phyloP scores from a whole-genome alignment of 2,113 vertebrate species.

The Polypterus bichir region DNA sequence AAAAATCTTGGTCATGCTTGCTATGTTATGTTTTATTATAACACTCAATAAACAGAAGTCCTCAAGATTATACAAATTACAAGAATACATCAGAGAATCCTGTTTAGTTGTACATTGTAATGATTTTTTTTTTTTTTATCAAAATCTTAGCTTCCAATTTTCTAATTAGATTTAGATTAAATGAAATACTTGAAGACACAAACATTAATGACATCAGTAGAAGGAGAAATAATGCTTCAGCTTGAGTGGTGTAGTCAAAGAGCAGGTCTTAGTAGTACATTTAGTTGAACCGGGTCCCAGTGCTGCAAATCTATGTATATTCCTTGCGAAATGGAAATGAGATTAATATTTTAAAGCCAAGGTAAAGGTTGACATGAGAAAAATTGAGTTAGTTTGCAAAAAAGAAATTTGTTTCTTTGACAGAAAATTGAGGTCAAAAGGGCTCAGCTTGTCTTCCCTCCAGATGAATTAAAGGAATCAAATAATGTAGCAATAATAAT shows the following conservation, averaged over 20 bases:
- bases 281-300: constrained; percentile 34
- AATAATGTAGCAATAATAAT: constrained; percentile 38
- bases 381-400: constrained; percentile 65
- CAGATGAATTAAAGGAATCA: constrained; percentile 57
- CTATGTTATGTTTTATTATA: too few relatives aligned
- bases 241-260: constrained; percentile 25
- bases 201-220: not conserved
- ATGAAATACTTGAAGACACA: too few relatives aligned
- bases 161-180: too few relatives aligned
- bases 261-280: constrained; percentile 27
- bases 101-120: too few relatives aligned
- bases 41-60: too few relatives aligned
- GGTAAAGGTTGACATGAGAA: constrained; percentile 64
- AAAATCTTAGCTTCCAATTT: too few relatives aligned
- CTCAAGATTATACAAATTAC: too few relatives aligned
- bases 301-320: constrained; percentile 41
- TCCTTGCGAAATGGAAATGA: constrained; percentile 42
- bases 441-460: constrained; percentile 40
- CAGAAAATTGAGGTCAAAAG: constrained; percentile 64
- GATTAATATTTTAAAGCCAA: constrained; percentile 60
- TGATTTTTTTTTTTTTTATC: too few relatives aligned
- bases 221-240: not conserved
- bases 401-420: constrained; percentile 64
- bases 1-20: too few relatives aligned
- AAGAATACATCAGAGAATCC: too few relatives aligned